phyloP scores from a whole-genome alignment of 1,140 invertebrate genomes.

The Heterodera carotae region DNA sequence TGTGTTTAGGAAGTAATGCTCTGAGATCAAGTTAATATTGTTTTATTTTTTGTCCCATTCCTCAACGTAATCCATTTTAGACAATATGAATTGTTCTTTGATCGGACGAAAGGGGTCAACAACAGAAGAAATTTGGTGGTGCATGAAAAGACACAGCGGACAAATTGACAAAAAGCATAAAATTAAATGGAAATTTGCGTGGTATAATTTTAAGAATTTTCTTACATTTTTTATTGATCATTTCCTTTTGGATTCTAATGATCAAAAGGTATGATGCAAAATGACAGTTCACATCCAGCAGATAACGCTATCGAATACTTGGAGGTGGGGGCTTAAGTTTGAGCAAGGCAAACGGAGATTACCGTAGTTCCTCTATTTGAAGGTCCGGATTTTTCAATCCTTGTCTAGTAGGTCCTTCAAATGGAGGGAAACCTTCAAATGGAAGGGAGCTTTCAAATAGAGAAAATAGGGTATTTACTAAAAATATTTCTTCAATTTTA shows the following conservation, averaged over 20 bases:
- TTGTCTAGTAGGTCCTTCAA: too few relatives aligned
- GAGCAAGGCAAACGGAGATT: too few relatives aligned
- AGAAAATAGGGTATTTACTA: too few relatives aligned
- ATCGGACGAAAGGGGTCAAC: background rate
- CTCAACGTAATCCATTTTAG: background rate
- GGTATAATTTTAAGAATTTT: slow-evolving; percentile 10
- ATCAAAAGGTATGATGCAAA: background rate
- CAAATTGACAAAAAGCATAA: background rate
- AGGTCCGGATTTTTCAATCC: too few relatives aligned
- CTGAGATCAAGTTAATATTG: too few relatives aligned
- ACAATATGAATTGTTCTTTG: background rate
- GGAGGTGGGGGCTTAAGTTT: slow-evolving; percentile 25
- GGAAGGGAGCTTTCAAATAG: too few relatives aligned
- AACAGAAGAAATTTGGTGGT: background rate
- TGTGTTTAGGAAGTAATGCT: too few relatives aligned
- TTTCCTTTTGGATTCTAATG: background rate
- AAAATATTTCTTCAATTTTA: too few relatives aligned
- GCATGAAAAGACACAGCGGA: background rate
- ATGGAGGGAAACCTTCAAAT: too few relatives aligned
- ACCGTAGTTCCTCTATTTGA: too few relatives aligned
- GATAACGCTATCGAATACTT: slow-evolving; percentile 25
- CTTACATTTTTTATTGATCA: background rate
- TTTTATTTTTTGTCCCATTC: too few relatives aligned
- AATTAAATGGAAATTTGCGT: background rate
- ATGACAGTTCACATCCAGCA: slow-evolving; percentile 22